Conservation (phyloP, 2,113 vertebrate species). For the Zosterops pallidus region DNA sequence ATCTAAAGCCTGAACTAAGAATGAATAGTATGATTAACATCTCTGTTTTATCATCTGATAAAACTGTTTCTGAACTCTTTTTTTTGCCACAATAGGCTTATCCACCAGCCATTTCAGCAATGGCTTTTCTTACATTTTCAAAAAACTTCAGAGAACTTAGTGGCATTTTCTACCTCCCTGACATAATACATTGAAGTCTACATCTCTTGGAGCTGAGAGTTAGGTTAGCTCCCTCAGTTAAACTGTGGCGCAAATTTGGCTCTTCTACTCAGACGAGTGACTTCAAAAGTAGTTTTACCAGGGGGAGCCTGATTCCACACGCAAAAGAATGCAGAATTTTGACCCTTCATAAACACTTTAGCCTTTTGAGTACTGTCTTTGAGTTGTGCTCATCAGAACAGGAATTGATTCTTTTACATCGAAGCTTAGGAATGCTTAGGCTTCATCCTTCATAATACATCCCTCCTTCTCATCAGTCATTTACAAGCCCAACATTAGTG, state of each 20-base stretch:
- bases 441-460: background rate
- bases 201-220: background rate
- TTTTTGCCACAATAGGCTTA: background rate
- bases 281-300: background rate
- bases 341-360: background rate
- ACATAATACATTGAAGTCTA: background rate
- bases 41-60: background rate
- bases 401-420: background rate
- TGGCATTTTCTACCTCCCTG: background rate
- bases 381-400: background rate
- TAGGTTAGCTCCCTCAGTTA: background rate
- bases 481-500: background rate
- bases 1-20: background rate
- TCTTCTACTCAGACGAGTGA: background rate
- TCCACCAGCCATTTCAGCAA: background rate
- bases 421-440: background rate
- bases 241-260: background rate
- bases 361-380: background rate
- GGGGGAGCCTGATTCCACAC: background rate
- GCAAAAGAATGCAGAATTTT: background rate
- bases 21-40: background rate
- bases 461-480: background rate
- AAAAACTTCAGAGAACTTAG: background rate
- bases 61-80: background rate
- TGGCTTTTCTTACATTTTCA: background rate